Percentiles rank a stretch among this genome's conserved stretches.
Evolutionary conservation across 1,140 invertebrate species (phyloP).

Genomic region (Doryteuthis pealeii): DNA sequence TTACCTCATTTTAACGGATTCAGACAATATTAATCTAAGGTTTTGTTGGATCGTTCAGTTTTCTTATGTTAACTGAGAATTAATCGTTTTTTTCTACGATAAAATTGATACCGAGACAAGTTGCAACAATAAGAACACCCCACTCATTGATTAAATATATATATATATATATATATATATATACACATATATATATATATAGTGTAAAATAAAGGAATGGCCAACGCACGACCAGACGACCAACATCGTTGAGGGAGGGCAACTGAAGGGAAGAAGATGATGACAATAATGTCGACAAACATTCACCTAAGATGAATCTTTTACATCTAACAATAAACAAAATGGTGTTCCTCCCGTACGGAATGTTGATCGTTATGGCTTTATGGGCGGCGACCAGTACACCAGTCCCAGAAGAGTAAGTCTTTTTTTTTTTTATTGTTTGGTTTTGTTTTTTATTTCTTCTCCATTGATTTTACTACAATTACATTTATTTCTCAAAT

Average conservation of each 20-base stretch:
- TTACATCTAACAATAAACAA: neutral
- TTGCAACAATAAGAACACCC: no score
- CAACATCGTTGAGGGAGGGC: constrained; percentile 8
- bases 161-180: no score
- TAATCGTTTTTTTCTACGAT: no score
- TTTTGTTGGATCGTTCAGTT: no score
- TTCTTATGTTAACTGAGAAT: no score
- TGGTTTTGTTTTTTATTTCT: neutral
- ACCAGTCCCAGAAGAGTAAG: constrained; percentile 77
- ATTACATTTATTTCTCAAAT: no score
- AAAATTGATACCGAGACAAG: no score
- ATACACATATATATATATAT: no score
- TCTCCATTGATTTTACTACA: no score
- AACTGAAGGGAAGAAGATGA: constrained; percentile 12
- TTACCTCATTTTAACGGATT: no score
- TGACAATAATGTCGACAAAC: constrained; percentile 16
- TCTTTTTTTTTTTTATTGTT: constrained; percentile 35
- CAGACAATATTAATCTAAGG: no score
- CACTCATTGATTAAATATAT: no score
- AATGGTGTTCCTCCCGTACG: constrained; percentile 27
- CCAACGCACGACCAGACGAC: neutral
- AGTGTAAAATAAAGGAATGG: neutral
- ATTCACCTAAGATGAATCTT: neutral
- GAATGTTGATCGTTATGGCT: constrained; percentile 81
- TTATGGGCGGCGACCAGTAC: constrained; percentile 85